Conservation (phyloP, 1,140 invertebrate species). For the Drosophila sp. region DNA sequence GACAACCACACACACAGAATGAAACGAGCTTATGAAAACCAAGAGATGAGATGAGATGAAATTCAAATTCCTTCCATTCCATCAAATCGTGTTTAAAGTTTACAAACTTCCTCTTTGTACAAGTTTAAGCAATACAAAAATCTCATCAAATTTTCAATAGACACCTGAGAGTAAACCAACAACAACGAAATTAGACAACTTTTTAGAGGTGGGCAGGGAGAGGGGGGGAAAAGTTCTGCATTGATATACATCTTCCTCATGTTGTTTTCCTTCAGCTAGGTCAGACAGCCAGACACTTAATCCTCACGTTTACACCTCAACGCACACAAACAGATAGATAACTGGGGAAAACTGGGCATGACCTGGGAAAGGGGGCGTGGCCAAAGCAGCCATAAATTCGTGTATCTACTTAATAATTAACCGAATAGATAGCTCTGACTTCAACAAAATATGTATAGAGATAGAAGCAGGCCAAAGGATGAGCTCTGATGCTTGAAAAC, state of each 20-base stretch:
- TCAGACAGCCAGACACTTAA: conserved; percentile 74
- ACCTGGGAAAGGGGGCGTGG: neutral
- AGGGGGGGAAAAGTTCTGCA: conserved; percentile 46
- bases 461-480: neutral
- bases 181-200: conserved; percentile 64
- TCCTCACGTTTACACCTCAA: conserved; percentile 78
- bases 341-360: neutral
- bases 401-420: conserved; percentile 81
- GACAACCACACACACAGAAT: conserved; percentile 29
- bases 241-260: conserved; percentile 55
- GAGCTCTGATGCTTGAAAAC: conserved; percentile 24
- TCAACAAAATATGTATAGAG: conserved; percentile 26
- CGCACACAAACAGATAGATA: conserved; percentile 60
- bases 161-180: conserved; percentile 44
- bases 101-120: conserved; percentile 18
- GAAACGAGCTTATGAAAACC: conserved; percentile 59
- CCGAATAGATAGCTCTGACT: conserved; percentile 17
- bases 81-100: conserved; percentile 54
- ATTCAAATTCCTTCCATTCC: conserved; percentile 63
- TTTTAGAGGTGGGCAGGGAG: conserved; percentile 42
- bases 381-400: conserved; percentile 61
- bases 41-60: conserved; percentile 55
- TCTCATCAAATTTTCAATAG: conserved; percentile 75
- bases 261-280: conserved; percentile 12
- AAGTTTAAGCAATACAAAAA: conserved; percentile 50